Evolutionary conservation across 2,113 vertebrate genomes (phyloP), one percentile per base, ranked within the genome.

Genomic region (Strigops habroptila): DNA sequence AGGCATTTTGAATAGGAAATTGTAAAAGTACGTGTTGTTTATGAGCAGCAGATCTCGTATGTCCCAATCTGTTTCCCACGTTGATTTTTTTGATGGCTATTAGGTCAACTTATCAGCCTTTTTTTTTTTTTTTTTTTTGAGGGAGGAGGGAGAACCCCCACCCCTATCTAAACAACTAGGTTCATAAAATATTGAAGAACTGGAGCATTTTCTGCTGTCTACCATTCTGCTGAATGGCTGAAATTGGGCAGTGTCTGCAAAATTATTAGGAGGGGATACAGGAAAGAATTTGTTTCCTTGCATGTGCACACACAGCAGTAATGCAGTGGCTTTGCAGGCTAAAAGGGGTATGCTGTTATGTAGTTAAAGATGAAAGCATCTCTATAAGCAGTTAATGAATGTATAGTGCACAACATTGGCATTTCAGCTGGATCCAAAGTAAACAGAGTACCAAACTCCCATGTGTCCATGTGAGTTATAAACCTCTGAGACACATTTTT

Each of bases 161-260:
- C 0, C 14, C 9, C 30, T 30, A 5, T 7, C 3, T n/a, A 10
- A 35, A 65, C 25, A 22, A 2, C 21, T 18, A 14, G 3, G 9
- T 3, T 68, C 17, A 8, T 24, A 2, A 33, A 5, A 41, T 7
- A 3, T 1, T 11, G 27, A 6, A 21, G 60, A 55, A 5, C 8
- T 24, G 68, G 33, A 44, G 1, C 3, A 1, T 11, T 63, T 7
- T 27, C 23, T 55, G 25, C 24, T 12, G 3, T 3, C 11, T 27
- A 2, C 31, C 2, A 0, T 39, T 49, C 31, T 62, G 57, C 14
- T 44, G 78, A 18, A 35, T 35, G 9, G 7, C 35, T 41, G 14
- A 48, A 43, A 22, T 43, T 1, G 16, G 30, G 51, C 0, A 0
- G 1, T 8, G 4, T 14, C 43, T 46, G 37, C 18, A 6, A 3